These are phyloP conservation scores for Eira barbara DNA, from an alignment of 2,113 vertebrate genomes.

Conservation along the genomic window DNA sequence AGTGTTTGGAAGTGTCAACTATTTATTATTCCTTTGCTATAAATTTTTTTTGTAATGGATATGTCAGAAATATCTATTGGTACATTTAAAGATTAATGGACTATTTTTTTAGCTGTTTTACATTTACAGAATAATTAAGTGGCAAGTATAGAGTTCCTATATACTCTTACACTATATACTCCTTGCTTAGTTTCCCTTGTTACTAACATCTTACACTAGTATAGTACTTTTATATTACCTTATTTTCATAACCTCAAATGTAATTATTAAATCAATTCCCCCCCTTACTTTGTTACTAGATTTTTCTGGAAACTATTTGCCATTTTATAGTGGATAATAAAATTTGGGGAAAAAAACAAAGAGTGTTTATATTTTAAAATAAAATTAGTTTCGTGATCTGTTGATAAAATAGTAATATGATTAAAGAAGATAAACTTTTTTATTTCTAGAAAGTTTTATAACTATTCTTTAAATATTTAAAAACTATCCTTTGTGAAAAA, in stretches of 20 bases:
- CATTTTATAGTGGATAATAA: background rate
- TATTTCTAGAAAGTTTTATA: background rate
- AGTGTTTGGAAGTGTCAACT: background rate
- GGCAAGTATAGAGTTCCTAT: background rate
- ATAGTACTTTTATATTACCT: background rate
- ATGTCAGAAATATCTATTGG: background rate
- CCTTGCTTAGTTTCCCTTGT: background rate
- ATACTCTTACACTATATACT: background rate
- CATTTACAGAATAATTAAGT: background rate
- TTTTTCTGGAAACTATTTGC: background rate
- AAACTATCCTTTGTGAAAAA: background rate
- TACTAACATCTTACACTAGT: background rate
- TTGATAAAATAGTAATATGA: background rate
- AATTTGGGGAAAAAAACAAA: background rate
- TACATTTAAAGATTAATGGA: background rate
- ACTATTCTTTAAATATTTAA: background rate
- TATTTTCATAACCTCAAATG: background rate
- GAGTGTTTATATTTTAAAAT: background rate
- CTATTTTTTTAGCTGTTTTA: background rate
- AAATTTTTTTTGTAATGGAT: background rate
- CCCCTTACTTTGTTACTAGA: background rate
- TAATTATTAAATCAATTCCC: background rate
- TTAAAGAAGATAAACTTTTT: background rate
- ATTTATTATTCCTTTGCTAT: background rate
- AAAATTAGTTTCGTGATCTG: background rate